Evolutionary conservation across 1,140 invertebrate genomes (phyloP), one percentile per base, ranked within the genome.

Genomic region (Spodoptera litura): DNA sequence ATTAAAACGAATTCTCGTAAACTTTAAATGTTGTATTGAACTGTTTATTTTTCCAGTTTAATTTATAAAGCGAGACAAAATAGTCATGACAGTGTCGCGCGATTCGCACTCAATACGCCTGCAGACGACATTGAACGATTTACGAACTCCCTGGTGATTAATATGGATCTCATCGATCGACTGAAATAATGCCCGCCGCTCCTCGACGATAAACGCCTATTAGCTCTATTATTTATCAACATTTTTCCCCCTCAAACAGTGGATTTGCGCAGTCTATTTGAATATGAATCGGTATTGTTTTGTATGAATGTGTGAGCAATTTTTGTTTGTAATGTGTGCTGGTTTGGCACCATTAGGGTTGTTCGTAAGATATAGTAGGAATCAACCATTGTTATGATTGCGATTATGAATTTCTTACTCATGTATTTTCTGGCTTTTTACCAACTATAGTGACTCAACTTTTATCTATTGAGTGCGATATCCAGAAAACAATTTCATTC

Each of bases 81-180:
- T 78, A 82, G 79, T 86, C 79, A 79, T 81, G 81, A 84, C 78
- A 81, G 56, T 87, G 80, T 82, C 78, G 61, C 53, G 68, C 80
- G 79, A 78, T 81, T 78, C 78, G 80, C 79, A 74, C 80, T 83
- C 80, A 77, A 82, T 85, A 82, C 81, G 56, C 55, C 71, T 81
- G 81, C 70, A 58, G 77, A 80, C 70, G 84, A 83, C 80, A 78
- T 61, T 81, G 81, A 85, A 78, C 81, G 84, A 85, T 85, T 84
- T 85, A 85, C 74, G 78, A 70, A 61, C 53, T 78, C 58, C 25
- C 31, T 35, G 52, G 80, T 84, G 82, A 85, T 85, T 85, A 83
- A 85, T 85, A 83, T 83, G 70, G 70, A 80, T 72, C 62, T 71
- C 72, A 81, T 72, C 38, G 68, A 53, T 59, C 35, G 68, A 52